phyloP scores from a whole-genome alignment of 2,888 invertebrate species.

The Idaea biselata region DNA sequence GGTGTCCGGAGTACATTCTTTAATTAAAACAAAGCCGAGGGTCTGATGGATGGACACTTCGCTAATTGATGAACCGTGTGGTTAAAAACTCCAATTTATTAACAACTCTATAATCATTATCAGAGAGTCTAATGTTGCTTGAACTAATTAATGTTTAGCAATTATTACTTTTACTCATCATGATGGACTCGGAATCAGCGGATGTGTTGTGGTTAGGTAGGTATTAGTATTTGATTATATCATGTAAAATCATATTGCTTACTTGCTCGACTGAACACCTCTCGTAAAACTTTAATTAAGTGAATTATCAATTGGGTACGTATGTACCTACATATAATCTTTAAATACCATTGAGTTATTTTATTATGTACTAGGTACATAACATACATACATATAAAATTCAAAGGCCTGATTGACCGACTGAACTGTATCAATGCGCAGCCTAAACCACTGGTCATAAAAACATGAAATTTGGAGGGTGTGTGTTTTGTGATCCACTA shows the following conservation, averaged over 20 bases:
- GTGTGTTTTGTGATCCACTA: too few relatives aligned
- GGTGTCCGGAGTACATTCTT: conserved; percentile 38
- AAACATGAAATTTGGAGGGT: too few relatives aligned
- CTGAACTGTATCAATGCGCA: too few relatives aligned
- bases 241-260: not conserved
- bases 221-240: not conserved
- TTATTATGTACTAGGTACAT: too few relatives aligned
- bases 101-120: not conserved
- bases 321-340: too few relatives aligned
- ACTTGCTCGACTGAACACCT: too few relatives aligned
- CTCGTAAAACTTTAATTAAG: too few relatives aligned
- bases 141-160: not conserved
- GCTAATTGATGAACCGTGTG: conserved; percentile 51
- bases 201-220: not conserved
- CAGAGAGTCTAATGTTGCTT: not conserved
- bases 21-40: conserved; percentile 51
- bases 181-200: not conserved
- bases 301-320: too few relatives aligned
- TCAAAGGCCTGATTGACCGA: too few relatives aligned
- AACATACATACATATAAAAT: too few relatives aligned
- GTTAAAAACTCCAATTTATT: not conserved
- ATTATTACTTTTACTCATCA: not conserved
- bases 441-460: too few relatives aligned
- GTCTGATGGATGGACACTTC: conserved; percentile 50
- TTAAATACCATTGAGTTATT: too few relatives aligned